Conservation (phyloP, 2,113 vertebrate species). For the Choloepus hoffmanni region DNA sequence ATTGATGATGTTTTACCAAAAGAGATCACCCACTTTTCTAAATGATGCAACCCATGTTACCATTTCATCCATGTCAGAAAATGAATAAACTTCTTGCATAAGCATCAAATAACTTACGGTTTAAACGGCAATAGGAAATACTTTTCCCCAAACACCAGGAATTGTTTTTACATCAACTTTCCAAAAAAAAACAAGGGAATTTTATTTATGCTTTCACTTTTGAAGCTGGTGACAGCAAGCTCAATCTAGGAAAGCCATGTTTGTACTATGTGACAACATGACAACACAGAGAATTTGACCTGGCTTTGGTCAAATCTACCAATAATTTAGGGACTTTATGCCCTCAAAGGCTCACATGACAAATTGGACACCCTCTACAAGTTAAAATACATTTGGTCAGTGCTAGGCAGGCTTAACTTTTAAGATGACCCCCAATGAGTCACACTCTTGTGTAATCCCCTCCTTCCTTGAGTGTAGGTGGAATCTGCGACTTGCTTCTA, state of each 20-base stretch:
- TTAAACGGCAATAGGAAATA: neutral
- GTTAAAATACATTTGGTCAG: neutral
- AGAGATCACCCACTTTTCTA: neutral
- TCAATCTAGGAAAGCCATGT: neutral
- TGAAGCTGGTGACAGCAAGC: neutral
- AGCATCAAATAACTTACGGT: neutral
- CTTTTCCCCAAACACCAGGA: neutral
- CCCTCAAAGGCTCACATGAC: neutral
- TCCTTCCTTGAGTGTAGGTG: neutral
- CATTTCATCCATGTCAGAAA: neutral
- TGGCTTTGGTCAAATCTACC: neutral
- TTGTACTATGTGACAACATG: neutral
- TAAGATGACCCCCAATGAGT: neutral
- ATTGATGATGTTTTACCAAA: neutral
- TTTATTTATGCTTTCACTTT: conserved; percentile 46
- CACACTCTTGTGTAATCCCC: neutral
- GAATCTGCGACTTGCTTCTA: neutral
- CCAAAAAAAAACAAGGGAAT: neutral
- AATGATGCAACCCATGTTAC: neutral
- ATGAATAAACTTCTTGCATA: neutral
- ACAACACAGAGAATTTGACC: neutral
- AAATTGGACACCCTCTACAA: neutral
- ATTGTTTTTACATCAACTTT: conserved; percentile 17
- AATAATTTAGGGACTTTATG: neutral
- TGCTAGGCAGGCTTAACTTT: neutral